phyloP scores from a whole-genome alignment of 2,113 vertebrate genomes.

The Malurus alboscapulatus region DNA sequence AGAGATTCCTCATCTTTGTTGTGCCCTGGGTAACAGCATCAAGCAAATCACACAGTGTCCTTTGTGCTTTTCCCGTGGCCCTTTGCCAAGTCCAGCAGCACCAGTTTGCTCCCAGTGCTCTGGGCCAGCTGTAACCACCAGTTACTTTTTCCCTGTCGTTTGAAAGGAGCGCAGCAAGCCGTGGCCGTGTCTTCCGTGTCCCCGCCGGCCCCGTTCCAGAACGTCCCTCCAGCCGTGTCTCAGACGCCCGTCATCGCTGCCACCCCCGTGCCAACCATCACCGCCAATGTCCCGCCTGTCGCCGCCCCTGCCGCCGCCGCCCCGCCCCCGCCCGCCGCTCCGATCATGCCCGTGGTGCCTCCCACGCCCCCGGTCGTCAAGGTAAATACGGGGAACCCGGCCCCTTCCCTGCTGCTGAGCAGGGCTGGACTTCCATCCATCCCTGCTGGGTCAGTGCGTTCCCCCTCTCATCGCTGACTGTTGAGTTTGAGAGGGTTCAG shows the following conservation, averaged over 20 bases:
- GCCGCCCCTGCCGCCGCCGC: slow-evolving; percentile 66
- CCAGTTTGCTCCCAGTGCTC: neutral
- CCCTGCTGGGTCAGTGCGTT: fast-evolving
- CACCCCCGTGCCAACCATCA: slow-evolving; percentile 89
- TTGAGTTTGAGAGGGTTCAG: neutral
- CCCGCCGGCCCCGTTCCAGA: slow-evolving; percentile 83
- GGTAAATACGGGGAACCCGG: slow-evolving; percentile 70
- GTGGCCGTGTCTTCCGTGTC: slow-evolving; percentile 86
- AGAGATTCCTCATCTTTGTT: neutral
- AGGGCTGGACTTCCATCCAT: neutral
- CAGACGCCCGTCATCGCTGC: slow-evolving; percentile 92
- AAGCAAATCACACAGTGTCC: neutral
- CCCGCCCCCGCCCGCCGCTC: slow-evolving; percentile 69
- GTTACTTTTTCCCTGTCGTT: neutral
- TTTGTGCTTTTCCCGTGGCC: neutral
- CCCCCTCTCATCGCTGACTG: neutral
- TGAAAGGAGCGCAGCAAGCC: slow-evolving; percentile 75
- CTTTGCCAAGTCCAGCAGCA: neutral
- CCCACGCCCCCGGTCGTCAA: slow-evolving; percentile 89
- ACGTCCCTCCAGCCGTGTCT: slow-evolving; percentile 79
- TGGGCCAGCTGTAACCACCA: neutral
- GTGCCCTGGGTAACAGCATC: neutral
- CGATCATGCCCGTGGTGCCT: slow-evolving; percentile 83
- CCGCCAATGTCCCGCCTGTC: slow-evolving; percentile 74
- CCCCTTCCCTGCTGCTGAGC: neutral